Base-by-base conservation (phyloP, 2,888 invertebrate species). In the Notocelia uddmanniana region DNA sequence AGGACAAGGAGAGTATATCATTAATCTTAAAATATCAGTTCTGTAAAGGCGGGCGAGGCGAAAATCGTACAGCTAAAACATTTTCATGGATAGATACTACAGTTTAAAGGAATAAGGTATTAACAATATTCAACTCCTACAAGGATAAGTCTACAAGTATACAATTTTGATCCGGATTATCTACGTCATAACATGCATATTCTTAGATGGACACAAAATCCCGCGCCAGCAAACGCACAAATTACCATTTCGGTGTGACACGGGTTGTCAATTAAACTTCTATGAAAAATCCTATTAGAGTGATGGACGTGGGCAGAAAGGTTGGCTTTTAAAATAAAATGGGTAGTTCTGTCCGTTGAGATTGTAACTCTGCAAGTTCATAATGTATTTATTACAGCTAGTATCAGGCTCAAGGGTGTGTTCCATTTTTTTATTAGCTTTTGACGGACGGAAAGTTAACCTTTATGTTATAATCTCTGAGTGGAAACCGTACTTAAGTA, bases 71-170 rank as follows among this genome's bases (percentile, higher is more conserved):
- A 79, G 78, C 85, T 83, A 78, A 80, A 82, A 82, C 80, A 83
- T 85, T 88, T 85, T 86, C 84, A 85, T 85, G 85, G 83, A 82
- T 83, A 85, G 86, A 82, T 76, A 85, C 84, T 82, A 80, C 52
- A 64, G 59, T 50, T 37, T 26, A 55, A 60, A n/a, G n/a, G 55
- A 57, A 59, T 11, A 57, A 52, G 26, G 55, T 41, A 52, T 9
- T 34, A 63, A 52, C 9, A 19, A 50, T 34, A 3, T 9, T 31
- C 2, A 8, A 34, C 13, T 6, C n/a, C 45, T 45, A n/a, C n/a
- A 41, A 6, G 41, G 41, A 41, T 6, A 41, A 41, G 5, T 41
- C 41, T 41, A n/a, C n/a, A 15, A 15, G 3, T 11, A 19, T 59
- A n/a, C 23, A 6, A 59, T 59, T 59, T n/a, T 59, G 23, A 23